Conservation (phyloP, 2,113 vertebrate species). For the Alethe diademata region DNA sequence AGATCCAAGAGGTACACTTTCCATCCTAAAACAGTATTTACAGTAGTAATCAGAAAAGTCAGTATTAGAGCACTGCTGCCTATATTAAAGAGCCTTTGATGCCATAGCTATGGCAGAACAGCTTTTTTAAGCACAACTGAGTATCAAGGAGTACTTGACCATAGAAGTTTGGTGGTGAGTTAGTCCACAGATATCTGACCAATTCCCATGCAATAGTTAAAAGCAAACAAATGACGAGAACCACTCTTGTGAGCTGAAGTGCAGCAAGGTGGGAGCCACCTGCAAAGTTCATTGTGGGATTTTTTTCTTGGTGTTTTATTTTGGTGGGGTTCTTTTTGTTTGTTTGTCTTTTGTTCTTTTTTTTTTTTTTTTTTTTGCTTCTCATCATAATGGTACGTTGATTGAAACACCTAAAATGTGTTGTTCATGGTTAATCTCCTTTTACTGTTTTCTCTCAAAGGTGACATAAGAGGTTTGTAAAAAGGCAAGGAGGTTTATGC, state of each 20-base stretch:
- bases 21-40: neutral
- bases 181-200: neutral
- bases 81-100: neutral
- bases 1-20: neutral
- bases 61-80: neutral
- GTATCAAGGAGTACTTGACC: neutral
- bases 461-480: neutral
- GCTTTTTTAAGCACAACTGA: neutral
- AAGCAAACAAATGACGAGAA: neutral
- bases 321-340: neutral
- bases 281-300: neutral
- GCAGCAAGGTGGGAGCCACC: neutral
- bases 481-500: neutral
- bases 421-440: neutral
- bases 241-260: neutral
- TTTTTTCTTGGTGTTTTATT: neutral
- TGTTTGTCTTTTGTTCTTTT: neutral
- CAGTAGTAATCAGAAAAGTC: neutral
- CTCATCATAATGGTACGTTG: accelerated
- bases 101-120: neutral
- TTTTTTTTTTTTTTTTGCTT: neutral
- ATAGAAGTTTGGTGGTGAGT: accelerated
- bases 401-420: neutral
- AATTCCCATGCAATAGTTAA: accelerated
- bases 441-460: neutral